phyloP scores from a whole-genome alignment of 1,140 invertebrate genomes.

The Uloborus diversus region DNA sequence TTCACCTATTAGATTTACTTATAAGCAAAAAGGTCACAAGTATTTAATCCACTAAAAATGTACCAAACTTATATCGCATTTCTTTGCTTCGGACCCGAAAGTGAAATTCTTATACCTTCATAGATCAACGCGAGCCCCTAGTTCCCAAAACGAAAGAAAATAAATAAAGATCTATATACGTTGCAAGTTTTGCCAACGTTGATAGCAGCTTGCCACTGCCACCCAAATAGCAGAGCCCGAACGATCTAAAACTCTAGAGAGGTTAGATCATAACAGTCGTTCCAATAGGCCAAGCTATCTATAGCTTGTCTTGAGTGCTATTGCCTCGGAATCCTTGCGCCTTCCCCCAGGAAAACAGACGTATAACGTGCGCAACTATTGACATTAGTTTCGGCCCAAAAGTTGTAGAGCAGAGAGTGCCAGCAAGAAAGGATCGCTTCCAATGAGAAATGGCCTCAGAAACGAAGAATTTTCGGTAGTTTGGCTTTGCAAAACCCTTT shows the following conservation, averaged over 20 bases:
- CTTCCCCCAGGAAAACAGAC: conserved; percentile 18
- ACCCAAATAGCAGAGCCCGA: background rate
- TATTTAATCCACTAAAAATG: no score
- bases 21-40: no score
- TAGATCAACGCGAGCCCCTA: no score
- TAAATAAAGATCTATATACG: no score
- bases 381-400: conserved; percentile 14
- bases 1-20: no score
- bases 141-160: no score
- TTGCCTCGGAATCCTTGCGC: background rate
- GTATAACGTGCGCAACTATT: conserved; percentile 18
- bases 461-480: conserved; percentile 11
- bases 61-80: no score
- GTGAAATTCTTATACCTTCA: no score
- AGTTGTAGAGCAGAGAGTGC: conserved; percentile 7
- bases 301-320: conserved; percentile 21
- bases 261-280: conserved; percentile 18
- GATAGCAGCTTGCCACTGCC: conserved; percentile 2
- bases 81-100: no score
- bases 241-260: conserved; percentile 4
- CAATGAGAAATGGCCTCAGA: conserved; percentile 16
- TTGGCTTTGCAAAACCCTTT: conserved; percentile 11
- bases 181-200: background rate
- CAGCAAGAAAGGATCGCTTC: conserved; percentile 2
- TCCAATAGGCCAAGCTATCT: conserved; percentile 27